Conservation (phyloP, 2,113 vertebrate genomes). For the Tenrec ecaudatus region DNA sequence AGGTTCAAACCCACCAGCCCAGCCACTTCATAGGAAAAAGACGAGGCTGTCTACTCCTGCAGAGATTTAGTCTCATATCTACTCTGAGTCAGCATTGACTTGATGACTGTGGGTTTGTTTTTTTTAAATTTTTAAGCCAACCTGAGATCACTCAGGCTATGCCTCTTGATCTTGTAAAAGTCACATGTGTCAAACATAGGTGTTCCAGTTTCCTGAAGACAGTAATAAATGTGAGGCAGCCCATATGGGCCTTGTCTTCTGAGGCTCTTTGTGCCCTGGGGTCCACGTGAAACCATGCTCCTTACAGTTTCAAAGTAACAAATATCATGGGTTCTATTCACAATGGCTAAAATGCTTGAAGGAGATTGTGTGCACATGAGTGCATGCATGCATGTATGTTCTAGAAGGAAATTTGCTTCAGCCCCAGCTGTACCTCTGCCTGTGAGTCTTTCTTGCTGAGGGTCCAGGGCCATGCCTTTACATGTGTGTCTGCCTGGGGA, state of each 20-base stretch:
- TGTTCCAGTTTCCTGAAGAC: neutral
- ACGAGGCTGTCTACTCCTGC: too few species aligned
- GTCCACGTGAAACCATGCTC: neutral
- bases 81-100: too few species aligned
- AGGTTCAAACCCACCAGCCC: too few species aligned
- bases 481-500: neutral
- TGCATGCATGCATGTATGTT: neutral
- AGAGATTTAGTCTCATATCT: too few species aligned
- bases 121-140: neutral
- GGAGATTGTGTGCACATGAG: too few species aligned
- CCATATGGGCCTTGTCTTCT: neutral
- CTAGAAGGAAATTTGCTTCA: neutral
- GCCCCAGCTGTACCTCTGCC: neutral
- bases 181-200: neutral
- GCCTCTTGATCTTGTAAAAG: neutral
- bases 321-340: neutral
- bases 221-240: neutral
- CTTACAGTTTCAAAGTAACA: neutral
- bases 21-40: too few species aligned
- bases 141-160: neutral
- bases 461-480: neutral
- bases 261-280: neutral
- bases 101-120: too few species aligned
- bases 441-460: neutral
- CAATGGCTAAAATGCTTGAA: neutral